Evolutionary conservation across 2,888 invertebrate species (phyloP).

Genomic region (Bembecia ichneumoniformis): DNA sequence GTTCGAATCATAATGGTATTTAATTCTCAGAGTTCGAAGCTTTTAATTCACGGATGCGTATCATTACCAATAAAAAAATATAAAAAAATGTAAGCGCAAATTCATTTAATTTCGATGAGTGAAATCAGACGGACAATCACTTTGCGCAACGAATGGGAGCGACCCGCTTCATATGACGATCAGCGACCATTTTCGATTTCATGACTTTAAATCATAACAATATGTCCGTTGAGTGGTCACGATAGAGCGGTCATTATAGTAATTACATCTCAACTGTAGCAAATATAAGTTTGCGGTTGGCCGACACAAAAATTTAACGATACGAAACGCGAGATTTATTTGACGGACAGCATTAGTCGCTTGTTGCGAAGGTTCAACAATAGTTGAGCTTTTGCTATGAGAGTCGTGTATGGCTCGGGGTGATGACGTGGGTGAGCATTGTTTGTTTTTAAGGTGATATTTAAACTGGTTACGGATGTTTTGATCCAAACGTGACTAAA

Average conservation of each 20-base stretch:
- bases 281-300: constrained; percentile 26
- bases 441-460: constrained; percentile 55
- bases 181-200: constrained; percentile 60
- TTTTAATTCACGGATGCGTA: too few relatives aligned
- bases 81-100: background rate
- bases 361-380: constrained; percentile 45
- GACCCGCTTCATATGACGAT: constrained; percentile 43
- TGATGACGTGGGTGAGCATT: constrained; percentile 44
- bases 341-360: constrained; percentile 18
- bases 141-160: constrained; percentile 41
- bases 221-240: constrained; percentile 52
- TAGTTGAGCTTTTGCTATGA: constrained; percentile 38
- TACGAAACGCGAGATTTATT: background rate
- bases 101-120: constrained; percentile 18
- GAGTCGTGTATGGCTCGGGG: constrained; percentile 63
- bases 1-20: too few relatives aligned
- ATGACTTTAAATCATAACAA: constrained; percentile 63
- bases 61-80: too few relatives aligned
- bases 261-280: constrained; percentile 47
- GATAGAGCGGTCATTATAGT: constrained; percentile 55
- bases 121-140: constrained; percentile 44
- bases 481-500: constrained; percentile 34
- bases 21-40: too few relatives aligned
- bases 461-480: constrained; percentile 30
- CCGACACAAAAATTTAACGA: background rate